A percentile compares a stretch with the other conserved stretches of the same genome.
Conservation (phyloP, 2,113 vertebrate species). For the Podarcis cretensis region DNA sequence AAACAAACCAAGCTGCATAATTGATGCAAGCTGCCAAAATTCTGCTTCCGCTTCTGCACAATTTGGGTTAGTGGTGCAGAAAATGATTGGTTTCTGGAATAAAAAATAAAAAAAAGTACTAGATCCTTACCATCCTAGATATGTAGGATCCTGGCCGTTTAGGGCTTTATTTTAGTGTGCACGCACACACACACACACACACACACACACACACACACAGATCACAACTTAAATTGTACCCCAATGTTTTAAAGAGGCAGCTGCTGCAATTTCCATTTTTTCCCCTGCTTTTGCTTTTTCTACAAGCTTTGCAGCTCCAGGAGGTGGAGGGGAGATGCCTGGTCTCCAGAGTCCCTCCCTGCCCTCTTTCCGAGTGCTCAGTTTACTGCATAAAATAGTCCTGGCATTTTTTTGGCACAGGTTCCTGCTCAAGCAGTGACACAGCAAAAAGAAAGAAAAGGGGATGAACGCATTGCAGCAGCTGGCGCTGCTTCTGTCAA, state of each 20-base stretch:
- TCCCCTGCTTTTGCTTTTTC: too few species aligned
- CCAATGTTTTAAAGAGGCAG: neutral
- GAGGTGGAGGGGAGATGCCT: neutral
- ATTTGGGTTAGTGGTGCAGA: neutral
- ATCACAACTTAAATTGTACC: neutral
- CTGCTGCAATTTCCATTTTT: neutral
- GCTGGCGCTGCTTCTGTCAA: neutral
- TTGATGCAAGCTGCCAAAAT: neutral
- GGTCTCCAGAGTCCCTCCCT: neutral
- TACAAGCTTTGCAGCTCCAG: neutral
- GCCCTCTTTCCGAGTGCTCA: neutral
- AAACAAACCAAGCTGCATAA: neutral
- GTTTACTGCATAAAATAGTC: neutral
- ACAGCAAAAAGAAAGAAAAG: neutral
- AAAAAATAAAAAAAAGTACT: neutral
- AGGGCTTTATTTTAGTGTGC: neutral
- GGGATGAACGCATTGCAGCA: neutral
- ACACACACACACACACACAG: too few species aligned
- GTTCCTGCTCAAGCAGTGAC: neutral
- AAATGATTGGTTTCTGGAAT: neutral
- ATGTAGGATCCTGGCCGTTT: neutral
- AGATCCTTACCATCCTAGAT: neutral
- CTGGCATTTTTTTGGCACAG: neutral
- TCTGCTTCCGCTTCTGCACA: too few species aligned
- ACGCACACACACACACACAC: accelerated